Evolutionary conservation across 2,113 vertebrate species (phyloP).

Genomic region (Podarcis muralis): DNA sequence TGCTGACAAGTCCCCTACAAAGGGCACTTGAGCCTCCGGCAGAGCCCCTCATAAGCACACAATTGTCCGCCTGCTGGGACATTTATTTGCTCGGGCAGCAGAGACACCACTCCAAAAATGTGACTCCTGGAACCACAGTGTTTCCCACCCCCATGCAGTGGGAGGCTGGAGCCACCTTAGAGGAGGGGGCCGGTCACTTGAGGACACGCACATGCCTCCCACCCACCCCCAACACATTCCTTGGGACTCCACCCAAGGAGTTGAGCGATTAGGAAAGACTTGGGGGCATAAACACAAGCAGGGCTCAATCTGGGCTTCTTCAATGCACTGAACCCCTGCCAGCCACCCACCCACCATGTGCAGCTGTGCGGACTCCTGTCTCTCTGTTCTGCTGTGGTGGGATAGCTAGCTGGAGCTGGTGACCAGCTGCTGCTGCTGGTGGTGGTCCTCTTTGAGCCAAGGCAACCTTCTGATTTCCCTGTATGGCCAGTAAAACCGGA

Average conservation of each 20-base stretch:
- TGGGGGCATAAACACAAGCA: not conserved
- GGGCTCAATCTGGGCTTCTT: not conserved
- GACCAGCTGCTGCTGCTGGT: not conserved
- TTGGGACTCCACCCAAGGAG: too few species aligned
- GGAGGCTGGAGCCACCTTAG: not conserved
- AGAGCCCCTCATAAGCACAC: slow-evolving; percentile 93
- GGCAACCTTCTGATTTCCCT: not conserved
- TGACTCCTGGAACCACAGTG: slow-evolving; percentile 68
- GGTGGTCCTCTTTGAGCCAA: not conserved
- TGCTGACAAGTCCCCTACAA: slow-evolving; percentile 85
- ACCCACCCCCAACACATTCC: too few species aligned
- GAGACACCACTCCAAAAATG: slow-evolving; percentile 80
- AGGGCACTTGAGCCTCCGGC: slow-evolving; percentile 89
- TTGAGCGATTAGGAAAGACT: not conserved
- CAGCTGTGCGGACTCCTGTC: too few species aligned
- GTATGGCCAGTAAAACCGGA: not conserved
- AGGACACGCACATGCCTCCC: not conserved
- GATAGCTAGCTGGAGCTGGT: too few species aligned
- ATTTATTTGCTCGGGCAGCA: slow-evolving; percentile 83
- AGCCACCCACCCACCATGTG: not conserved
- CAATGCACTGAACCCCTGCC: not conserved
- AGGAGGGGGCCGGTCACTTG: not conserved
- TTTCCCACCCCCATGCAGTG: not conserved
- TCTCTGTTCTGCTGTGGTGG: too few species aligned
- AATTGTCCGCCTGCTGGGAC: slow-evolving; percentile 87